A percentile compares a stretch with the other conserved stretches of the same genome.
Evolutionary conservation across 1,140 invertebrate species (phyloP).

Genomic region (Aphis gossypii): DNA sequence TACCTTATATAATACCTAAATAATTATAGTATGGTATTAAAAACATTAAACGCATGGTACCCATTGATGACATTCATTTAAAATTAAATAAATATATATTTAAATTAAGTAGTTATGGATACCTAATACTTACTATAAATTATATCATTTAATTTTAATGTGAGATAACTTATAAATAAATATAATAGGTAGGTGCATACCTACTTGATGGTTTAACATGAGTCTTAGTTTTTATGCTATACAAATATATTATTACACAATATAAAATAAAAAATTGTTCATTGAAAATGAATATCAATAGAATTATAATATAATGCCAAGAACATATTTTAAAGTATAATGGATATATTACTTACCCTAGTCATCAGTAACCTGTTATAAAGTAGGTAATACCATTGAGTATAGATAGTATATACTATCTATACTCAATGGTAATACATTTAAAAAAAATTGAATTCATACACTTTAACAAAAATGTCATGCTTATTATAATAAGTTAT

Average conservation of each 20-base stretch:
- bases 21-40: not conserved
- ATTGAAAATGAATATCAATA: not conserved
- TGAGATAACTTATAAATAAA: not conserved
- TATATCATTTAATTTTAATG: not conserved
- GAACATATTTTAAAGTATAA: not conserved
- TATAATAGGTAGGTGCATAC: too few species aligned
- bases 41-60: not conserved
- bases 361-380: not conserved
- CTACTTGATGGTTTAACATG: too few species aligned
- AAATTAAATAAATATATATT: conserved; percentile 3
- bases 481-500: not conserved
- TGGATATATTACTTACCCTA: not conserved
- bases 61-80: conserved; percentile 2
- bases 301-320: not conserved
- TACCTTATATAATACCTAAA: not conserved
- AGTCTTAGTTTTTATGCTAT: too few species aligned
- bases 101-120: conserved; percentile 15
- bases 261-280: too few species aligned
- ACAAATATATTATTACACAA: too few species aligned
- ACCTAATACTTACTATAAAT: conserved; percentile 16
- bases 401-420: too few species aligned
- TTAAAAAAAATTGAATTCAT: conserved; percentile 3
- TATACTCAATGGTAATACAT: too few species aligned
- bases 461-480: not conserved
- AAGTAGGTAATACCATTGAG: not conserved